Evolutionary conservation across 2,113 vertebrate species (phyloP), one percentile per base, ranked within the genome.

Genomic region (Mesitornis unicolor): DNA sequence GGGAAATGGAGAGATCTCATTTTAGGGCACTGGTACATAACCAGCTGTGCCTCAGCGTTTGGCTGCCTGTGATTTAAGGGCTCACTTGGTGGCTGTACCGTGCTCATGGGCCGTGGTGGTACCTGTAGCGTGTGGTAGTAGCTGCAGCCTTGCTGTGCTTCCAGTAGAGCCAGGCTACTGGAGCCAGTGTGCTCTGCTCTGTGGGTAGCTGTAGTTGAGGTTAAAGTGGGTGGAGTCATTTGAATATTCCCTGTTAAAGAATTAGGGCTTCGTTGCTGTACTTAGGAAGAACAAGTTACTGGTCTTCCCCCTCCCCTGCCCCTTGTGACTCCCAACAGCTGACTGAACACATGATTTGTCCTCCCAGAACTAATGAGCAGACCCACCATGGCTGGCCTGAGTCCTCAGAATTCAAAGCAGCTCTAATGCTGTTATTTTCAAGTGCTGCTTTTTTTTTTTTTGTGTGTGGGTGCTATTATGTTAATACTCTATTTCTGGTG

Each of bases 301-400:
- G 97, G 96, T 97, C 54, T 2, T 4, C 5, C 1, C 2, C 13
- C 45, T n/a, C 51, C 29, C 51, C 48, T 45, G 56, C 89, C 76
- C 84, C 98, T 98, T 98, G 97, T 98, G 98, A 98, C 95, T 98
- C 45, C 86, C 79, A 95, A 85, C 98, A 98, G 97, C 97, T 98
- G 98, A 98, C 97, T 85, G 95, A 92, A 94, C 97, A 75, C 97
- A 97, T 98, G 98, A 98, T 90, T 97, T 94, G 84, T 83, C 92
- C 87, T 96, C 96, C 51, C 9, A 90, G 95, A 87, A 82, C 97
- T 98, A 96, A 94, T 97, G 91, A 95, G 92, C 67, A 84, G 88
- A 77, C 88, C 90, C 88, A 95, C 95, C 93, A 38, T 77, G 85
- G 77, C 68, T 40, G 19, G 81, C 90, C 57, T 20, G 69, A 80